Evolutionary conservation across 1,140 invertebrate species (phyloP).

Genomic region (Lordiphosa mommai): DNA sequence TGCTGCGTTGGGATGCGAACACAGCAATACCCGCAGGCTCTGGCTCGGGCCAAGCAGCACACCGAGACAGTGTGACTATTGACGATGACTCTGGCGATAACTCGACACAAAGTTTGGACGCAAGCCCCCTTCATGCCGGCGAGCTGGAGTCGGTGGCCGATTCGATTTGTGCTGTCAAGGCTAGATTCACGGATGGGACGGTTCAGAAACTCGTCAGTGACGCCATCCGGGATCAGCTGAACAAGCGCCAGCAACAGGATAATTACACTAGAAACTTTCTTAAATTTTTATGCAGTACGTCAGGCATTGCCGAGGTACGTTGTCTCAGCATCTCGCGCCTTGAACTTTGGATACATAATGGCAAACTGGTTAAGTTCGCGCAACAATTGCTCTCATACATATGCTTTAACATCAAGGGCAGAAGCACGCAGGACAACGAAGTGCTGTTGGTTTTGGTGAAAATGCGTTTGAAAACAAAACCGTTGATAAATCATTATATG

Average conservation of each 20-base stretch:
- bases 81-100: constrained; percentile 83
- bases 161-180: constrained; percentile 63
- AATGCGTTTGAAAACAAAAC: constrained; percentile 95
- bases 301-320: constrained; percentile 91
- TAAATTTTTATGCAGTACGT: constrained; percentile 89
- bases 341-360: constrained; percentile 97
- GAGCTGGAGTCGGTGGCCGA: constrained; percentile 48
- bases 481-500: constrained; percentile 93
- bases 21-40: constrained; percentile 46
- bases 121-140: constrained; percentile 39
- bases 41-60: constrained; percentile 54
- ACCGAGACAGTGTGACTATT: constrained; percentile 76
- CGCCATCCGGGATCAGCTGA: constrained; percentile 92
- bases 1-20: constrained; percentile 83
- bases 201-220: constrained; percentile 92
- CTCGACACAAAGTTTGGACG: constrained; percentile 59
- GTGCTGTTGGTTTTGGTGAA: constrained; percentile 94
- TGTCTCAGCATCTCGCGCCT: constrained; percentile 89
- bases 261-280: constrained; percentile 93
- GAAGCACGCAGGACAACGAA: constrained; percentile 91
- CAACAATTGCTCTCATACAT: constrained; percentile 96
- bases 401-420: constrained; percentile 89
- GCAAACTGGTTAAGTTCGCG: constrained; percentile 93
- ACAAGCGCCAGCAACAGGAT: constrained; percentile 90
- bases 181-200: constrained; percentile 85